Percentiles rank a stretch among this genome's conserved stretches.
Evolutionary conservation across 2,888 invertebrate species (phyloP).

Genomic region (Iselma pallidipennis): DNA sequence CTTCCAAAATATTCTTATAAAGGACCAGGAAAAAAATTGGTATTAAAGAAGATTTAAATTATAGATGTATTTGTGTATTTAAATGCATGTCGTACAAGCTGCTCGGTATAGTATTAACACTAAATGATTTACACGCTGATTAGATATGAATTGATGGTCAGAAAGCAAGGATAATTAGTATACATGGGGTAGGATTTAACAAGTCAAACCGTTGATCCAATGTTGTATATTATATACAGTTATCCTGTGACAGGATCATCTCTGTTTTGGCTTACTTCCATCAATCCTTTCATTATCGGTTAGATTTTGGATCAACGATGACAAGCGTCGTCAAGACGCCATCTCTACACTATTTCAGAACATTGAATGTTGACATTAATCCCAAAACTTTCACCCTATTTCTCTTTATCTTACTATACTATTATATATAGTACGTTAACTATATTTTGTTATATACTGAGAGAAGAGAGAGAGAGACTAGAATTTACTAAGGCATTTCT

Average conservation of each 20-base stretch:
- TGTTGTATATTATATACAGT: slow-evolving; percentile 19
- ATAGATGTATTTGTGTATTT: no score
- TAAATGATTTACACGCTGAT: slow-evolving; percentile 53
- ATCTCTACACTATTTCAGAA: neutral
- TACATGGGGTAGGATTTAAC: slow-evolving; percentile 44
- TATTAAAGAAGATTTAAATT: no score
- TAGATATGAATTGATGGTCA: slow-evolving; percentile 53
- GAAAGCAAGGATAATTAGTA: slow-evolving; percentile 50
- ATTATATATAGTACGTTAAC: neutral
- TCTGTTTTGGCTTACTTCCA: slow-evolving; percentile 16
- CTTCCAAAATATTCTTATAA: neutral
- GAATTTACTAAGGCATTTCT: slow-evolving; percentile 8
- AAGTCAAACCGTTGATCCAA: slow-evolving; percentile 32
- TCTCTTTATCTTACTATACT: neutral
- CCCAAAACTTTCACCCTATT: neutral
- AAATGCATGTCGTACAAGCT: neutral
- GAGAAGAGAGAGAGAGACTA: neutral
- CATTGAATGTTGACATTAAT: neutral
- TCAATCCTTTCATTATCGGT: slow-evolving; percentile 24
- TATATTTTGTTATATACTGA: no score
- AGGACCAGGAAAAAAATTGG: neutral
- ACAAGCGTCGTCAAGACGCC: neutral
- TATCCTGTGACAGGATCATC: slow-evolving; percentile 15
- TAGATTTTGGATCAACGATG: neutral
- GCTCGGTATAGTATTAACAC: slow-evolving; percentile 38